phyloP scores from a whole-genome alignment of 1,140 invertebrate species.

The Eubasilissa regina region DNA sequence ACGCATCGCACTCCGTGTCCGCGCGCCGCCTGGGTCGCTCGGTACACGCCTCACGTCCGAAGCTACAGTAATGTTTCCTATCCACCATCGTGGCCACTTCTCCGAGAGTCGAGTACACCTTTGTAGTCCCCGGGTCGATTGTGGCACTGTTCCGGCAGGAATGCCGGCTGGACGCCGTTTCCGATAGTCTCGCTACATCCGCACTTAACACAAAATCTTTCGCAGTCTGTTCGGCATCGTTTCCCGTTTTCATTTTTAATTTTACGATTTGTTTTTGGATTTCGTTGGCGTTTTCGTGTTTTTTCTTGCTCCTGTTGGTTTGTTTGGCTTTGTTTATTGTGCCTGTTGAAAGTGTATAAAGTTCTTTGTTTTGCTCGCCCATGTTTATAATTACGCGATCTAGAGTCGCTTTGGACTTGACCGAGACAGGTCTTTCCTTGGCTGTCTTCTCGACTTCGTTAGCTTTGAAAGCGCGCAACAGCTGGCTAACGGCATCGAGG shows the following conservation, averaged over 20 bases:
- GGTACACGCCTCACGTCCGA: background rate
- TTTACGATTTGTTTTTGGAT: background rate
- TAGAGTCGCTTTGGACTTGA: background rate
- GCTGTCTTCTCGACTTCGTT: no score
- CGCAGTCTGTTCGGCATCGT: background rate
- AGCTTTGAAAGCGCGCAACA: no score
- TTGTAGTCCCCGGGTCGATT: background rate
- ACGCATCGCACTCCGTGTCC: background rate
- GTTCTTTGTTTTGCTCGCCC: background rate
- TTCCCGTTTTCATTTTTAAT: background rate
- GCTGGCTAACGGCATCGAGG: background rate
- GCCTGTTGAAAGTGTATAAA: background rate
- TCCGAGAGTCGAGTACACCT: background rate
- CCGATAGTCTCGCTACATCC: background rate
- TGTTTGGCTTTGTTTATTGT: conserved; percentile 5
- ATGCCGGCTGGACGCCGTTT: background rate
- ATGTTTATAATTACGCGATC: background rate
- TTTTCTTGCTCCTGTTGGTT: background rate
- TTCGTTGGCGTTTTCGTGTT: background rate
- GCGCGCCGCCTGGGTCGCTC: background rate
- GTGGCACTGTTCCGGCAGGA: background rate
- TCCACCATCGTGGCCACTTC: background rate
- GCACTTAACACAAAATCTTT: background rate
- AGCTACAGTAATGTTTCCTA: conserved; percentile 19
- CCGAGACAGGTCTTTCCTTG: no score